phyloP scores from a whole-genome alignment of 2,888 invertebrate species.

The Tupiocoris notatus region DNA sequence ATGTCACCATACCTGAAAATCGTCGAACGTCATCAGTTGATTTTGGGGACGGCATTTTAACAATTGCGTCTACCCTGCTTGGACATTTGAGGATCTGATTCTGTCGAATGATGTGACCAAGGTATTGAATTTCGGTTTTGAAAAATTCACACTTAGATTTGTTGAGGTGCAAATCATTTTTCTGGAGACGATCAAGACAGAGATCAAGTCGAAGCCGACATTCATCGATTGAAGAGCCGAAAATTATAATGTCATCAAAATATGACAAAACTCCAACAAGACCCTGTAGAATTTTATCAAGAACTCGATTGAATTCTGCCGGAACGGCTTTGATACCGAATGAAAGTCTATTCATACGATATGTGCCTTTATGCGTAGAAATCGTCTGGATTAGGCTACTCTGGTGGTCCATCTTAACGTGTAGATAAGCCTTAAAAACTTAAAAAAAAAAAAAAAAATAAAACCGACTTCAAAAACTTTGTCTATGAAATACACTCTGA shows the following conservation, averaged over 20 bases:
- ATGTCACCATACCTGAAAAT: conserved; percentile 26
- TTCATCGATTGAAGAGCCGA: conserved; percentile 45
- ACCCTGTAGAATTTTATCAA: conserved; percentile 21
- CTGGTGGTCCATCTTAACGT: conserved; percentile 1
- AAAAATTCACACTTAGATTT: conserved; percentile 43
- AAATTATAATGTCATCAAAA: conserved; percentile 49
- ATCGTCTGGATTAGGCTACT: conserved; percentile 21
- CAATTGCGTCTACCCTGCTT: conserved; percentile 18
- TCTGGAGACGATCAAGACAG: conserved; percentile 16
- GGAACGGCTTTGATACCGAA: conserved; percentile 17
- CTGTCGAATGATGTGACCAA: conserved; percentile 31
- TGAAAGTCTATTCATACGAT: conserved; percentile 6
- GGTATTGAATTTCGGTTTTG: conserved; percentile 25
- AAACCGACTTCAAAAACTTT: too few species aligned
- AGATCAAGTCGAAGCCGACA: conserved; percentile 28
- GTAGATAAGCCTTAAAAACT: conserved; percentile 39
- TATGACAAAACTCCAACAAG: conserved; percentile 30
- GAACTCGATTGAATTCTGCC: conserved; percentile 28
- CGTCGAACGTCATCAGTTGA: conserved; percentile 27
- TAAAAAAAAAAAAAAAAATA: too few species aligned
- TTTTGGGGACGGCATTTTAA: conserved; percentile 36
- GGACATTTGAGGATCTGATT: conserved; percentile 24
- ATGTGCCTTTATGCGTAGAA: conserved; percentile 35
- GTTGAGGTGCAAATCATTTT: conserved; percentile 40
- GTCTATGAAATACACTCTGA: too few species aligned